Evolutionary conservation across 1,140 invertebrate species (phyloP).

Genomic region (Leptinotarsa defecta): DNA sequence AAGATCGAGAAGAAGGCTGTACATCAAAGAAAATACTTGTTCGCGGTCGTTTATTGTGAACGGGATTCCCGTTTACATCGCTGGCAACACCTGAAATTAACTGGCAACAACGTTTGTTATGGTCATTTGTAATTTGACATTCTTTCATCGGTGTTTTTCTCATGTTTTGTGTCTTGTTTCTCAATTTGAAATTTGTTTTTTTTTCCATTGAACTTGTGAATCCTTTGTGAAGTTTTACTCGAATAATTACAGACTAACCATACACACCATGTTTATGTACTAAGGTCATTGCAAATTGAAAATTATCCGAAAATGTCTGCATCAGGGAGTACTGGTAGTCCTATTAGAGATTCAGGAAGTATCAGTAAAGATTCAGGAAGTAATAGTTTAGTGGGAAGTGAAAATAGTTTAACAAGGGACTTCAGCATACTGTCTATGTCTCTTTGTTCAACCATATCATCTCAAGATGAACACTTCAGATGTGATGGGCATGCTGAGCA

Average conservation of each 20-base stretch:
- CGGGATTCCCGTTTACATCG: no score
- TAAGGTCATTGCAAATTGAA: not conserved
- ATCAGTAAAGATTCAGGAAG: constrained; percentile 50
- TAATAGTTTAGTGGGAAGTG: constrained; percentile 43
- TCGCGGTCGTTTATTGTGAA: no score
- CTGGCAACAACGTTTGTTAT: no score
- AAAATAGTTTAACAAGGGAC: constrained; percentile 61
- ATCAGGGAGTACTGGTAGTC: not conserved
- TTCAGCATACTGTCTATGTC: constrained; percentile 55
- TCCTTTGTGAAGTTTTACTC: not conserved
- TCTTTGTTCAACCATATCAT: constrained; percentile 57
- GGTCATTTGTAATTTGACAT: no score
- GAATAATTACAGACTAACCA: not conserved
- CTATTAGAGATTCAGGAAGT: constrained; percentile 42
- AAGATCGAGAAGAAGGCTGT: no score
- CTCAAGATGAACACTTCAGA: constrained; percentile 78
- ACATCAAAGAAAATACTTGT: no score
- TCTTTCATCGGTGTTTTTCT: not conserved
- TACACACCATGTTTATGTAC: not conserved
- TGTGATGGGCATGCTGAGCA: constrained; percentile 79
- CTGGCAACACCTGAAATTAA: no score
- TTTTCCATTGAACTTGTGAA: not conserved
- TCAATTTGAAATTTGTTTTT: not conserved
- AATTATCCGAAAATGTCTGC: not conserved
- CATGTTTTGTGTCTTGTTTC: constrained; percentile 10